Conservation (phyloP, 2,113 vertebrate genomes). For the Raja brachyura region DNA sequence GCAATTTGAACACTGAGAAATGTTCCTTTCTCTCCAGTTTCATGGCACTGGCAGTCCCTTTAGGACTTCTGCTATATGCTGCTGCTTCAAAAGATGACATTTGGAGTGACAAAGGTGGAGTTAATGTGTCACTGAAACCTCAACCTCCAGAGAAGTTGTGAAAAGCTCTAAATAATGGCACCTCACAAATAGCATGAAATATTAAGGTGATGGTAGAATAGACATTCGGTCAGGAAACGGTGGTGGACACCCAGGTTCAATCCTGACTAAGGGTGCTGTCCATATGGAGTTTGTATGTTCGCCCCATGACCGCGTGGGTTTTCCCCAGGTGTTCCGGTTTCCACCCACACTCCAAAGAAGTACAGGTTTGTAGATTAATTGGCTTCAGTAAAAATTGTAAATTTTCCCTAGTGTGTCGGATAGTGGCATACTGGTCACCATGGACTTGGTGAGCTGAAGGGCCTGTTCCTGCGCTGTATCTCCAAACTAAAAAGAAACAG, state of each 20-base stretch:
- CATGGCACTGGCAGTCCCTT: background rate
- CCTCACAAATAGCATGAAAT: background rate
- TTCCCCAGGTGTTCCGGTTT: too few relatives aligned
- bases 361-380: too few relatives aligned
- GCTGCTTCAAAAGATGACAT: background rate
- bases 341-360: too few relatives aligned
- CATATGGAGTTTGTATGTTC: too few relatives aligned
- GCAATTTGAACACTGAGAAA: constrained; percentile 11
- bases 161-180: constrained; percentile 2
- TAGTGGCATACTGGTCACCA: too few relatives aligned
- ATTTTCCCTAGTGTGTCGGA: too few relatives aligned
- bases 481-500: background rate
- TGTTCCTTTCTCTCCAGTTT: background rate
- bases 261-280: too few relatives aligned
- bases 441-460: too few relatives aligned
- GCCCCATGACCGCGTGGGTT: too few relatives aligned
- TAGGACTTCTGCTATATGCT: background rate
- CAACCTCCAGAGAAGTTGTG: constrained; percentile 3
- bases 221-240: background rate
- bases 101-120: constrained; percentile 28
- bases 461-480: too few relatives aligned
- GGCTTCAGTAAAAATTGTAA: too few relatives aligned
- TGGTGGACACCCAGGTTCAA: too few relatives aligned
- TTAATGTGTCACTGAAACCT: constrained; percentile 20
- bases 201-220: background rate